Evolutionary conservation across 2,113 vertebrate genomes (phyloP), one percentile per base, ranked within the genome.

Genomic region (Tiliqua scincoides): DNA sequence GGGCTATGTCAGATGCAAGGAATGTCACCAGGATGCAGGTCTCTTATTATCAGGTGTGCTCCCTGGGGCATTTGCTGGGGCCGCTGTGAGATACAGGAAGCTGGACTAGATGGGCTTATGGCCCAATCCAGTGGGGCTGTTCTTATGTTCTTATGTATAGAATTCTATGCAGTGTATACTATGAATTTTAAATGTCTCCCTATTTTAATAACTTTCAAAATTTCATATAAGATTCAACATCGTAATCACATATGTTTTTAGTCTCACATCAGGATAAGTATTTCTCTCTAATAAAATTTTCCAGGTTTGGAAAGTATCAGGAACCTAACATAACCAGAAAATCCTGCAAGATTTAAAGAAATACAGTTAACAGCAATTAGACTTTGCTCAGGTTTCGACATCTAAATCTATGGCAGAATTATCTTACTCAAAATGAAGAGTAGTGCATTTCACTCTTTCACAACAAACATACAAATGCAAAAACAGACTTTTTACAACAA

Each of bases 241-340:
- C 40, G 25, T 3, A 17, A 70, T 20, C 32, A 72, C 37, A 75
- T 30, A 77, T 21, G 14, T 23, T 40, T 43, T 0, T 57, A 9
- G 0, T 11, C 68, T 5, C 3, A 21, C 0, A 17, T 70, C 3
- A 59, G 48, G 20, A 48, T 4, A 8, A 5, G 4, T 3, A 1
- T 27, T 48, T 12, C 27, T 0, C 30, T 6, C 63, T 79, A 21
- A 14, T 78, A 85, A 0, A 54, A 59, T 57, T 0, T 74, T 74
- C 94, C 87, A n/a, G n/a, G n/a, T n/a, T 72, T 3, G 92, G 94
- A 91, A 95, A 95, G 40, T 87, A 91, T 92, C 91, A 54, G 2
- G 40, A 79, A 68, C 35, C 72, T 79, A 61, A 71, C 17, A 20
- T 17, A 35, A 35, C 15, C 27, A 18, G 32, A 35, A 32, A 18